Percentiles rank a stretch among this genome's conserved stretches.
Conservation (phyloP, 2,888 invertebrate species). For the Andrena bicolor region DNA sequence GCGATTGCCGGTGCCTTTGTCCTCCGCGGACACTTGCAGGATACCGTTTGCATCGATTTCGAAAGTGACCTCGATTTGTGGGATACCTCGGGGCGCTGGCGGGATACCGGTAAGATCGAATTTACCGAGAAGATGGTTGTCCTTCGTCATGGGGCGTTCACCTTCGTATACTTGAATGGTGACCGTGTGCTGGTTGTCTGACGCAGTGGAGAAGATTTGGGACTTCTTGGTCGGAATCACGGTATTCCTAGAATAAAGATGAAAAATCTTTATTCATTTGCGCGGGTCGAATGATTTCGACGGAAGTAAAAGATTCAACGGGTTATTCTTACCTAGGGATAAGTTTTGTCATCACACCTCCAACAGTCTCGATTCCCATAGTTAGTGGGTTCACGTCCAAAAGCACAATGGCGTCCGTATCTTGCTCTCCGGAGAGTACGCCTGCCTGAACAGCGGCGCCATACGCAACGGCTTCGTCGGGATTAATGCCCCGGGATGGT, state of each 20-base stretch:
- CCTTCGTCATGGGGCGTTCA: conserved; percentile 99
- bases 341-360: conserved; percentile 99
- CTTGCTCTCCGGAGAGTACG: conserved; percentile 98
- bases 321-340: conserved; percentile 88
- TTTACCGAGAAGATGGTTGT: conserved; percentile 99
- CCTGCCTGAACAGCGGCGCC: conserved; percentile 99
- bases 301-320: neutral
- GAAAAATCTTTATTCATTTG: neutral
- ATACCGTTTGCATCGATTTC: conserved; percentile 98
- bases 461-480: conserved; percentile 99
- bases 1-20: conserved; percentile 99
- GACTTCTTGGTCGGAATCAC: conserved; percentile 99
- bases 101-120: conserved; percentile 99
- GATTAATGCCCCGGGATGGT: conserved; percentile 98
- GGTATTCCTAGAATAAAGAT: conserved; percentile 90
- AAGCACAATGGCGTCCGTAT: conserved; percentile 97
- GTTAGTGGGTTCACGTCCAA: conserved; percentile 99
- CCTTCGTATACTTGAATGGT: conserved; percentile 99
- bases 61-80: conserved; percentile 97
- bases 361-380: conserved; percentile 99
- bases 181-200: conserved; percentile 99
- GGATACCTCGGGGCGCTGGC: conserved; percentile 96
- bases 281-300: neutral
- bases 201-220: conserved; percentile 99
- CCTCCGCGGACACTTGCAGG: conserved; percentile 98